These are phyloP conservation scores for Porites lobata DNA, from an alignment of 92 coral and sea anemone genomes.

Conservation along the genomic window DNA sequence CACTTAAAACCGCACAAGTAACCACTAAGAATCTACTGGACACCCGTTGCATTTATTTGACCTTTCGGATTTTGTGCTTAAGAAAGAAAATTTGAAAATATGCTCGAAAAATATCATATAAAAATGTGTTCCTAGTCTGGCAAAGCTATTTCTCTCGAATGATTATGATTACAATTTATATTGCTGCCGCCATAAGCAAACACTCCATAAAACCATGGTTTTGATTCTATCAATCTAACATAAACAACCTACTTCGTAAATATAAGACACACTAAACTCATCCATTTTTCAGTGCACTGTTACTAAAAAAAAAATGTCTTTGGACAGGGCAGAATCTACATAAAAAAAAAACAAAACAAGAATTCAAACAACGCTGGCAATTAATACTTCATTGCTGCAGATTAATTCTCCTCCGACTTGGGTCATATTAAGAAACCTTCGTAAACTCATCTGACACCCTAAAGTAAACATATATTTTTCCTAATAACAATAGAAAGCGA, in stretches of 20 bases:
- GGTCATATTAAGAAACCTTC: slow-evolving; percentile 21
- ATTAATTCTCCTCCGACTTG: slow-evolving; percentile 3
- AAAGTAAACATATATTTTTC: slow-evolving; percentile 14
- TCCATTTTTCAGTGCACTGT: not conserved
- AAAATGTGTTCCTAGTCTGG: not conserved
- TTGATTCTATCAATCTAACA: not conserved
- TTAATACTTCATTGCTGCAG: not conserved
- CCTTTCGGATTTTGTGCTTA: not conserved
- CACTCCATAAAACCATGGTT: not conserved
- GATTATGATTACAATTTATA: not conserved
- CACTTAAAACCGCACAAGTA: not conserved
- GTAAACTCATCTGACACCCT: slow-evolving; percentile 13
- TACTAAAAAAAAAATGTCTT: not conserved
- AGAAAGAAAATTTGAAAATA: not conserved
- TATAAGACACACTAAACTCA: not conserved
- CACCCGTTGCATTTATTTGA: not conserved
- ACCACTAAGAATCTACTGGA: not conserved
- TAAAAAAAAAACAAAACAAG: not conserved
- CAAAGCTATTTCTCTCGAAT: not conserved
- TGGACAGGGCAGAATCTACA: not conserved
- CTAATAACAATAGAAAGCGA: slow-evolving; percentile 35
- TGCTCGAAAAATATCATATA: not conserved
- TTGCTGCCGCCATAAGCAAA: slow-evolving; percentile 4
- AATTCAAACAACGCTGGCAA: slow-evolving; percentile 8
- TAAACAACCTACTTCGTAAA: not conserved